Evolutionary conservation across 2,888 invertebrate genomes (phyloP).

Genomic region (Malacosoma neustria): DNA sequence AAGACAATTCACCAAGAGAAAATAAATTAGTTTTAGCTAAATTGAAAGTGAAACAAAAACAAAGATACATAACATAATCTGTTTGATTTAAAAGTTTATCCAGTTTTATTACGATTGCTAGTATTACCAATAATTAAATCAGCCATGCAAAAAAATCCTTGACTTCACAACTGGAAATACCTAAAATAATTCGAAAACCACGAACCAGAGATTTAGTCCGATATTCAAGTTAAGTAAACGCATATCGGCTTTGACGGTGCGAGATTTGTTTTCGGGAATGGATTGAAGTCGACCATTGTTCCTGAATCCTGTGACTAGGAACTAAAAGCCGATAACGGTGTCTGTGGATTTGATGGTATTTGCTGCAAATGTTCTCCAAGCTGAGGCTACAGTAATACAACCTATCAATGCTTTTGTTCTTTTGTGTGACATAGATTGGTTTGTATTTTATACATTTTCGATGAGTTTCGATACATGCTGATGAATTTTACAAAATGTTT

Average conservation of each 20-base stretch:
- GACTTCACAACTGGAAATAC: slow-evolving; percentile 22
- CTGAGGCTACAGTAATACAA: slow-evolving; percentile 15
- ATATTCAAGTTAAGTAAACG: slow-evolving; percentile 44
- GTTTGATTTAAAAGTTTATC: too few species aligned
- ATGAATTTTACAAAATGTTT: too few species aligned
- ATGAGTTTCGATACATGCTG: too few species aligned
- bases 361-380: slow-evolving; percentile 14
- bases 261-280: slow-evolving; percentile 57
- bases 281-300: slow-evolving; percentile 54
- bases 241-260: slow-evolving; percentile 17
- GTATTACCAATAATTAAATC: too few species aligned
- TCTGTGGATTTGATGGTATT: slow-evolving; percentile 27
- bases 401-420: slow-evolving; percentile 21
- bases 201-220: slow-evolving; percentile 39
- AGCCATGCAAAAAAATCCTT: slow-evolving; percentile 15
- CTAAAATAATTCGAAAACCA: slow-evolving; percentile 48
- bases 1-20: too few species aligned
- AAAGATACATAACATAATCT: too few species aligned
- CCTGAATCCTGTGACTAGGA: slow-evolving; percentile 37
- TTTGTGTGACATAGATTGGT: slow-evolving; percentile 2
- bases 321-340: slow-evolving; percentile 35
- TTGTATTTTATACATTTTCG: slow-evolving; percentile 4
- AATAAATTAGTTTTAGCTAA: too few species aligned
- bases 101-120: too few species aligned
- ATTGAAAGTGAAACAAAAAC: too few species aligned